These are phyloP conservation scores for Drosophila aff. DNA, from an alignment of 1,140 invertebrate species.

Conservation along the genomic window DNA sequence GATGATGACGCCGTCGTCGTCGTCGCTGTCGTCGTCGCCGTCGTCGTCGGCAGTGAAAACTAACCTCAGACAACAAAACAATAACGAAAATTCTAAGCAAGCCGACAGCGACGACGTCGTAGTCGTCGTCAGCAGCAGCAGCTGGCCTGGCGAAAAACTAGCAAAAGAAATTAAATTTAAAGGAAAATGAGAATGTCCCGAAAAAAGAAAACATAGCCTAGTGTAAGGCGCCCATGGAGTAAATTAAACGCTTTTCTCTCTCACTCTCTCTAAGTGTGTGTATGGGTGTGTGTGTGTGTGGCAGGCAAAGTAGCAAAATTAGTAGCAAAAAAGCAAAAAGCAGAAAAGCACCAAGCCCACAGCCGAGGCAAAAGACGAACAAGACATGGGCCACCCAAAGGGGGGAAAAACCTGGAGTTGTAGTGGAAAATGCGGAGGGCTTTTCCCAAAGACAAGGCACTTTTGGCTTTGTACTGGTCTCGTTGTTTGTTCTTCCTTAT, in stretches of 20 bases:
- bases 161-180: constrained; percentile 83
- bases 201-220: constrained; percentile 53
- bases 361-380: constrained; percentile 39
- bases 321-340: constrained; percentile 58
- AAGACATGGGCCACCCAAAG: constrained; percentile 17
- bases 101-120: constrained; percentile 45
- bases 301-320: constrained; percentile 67
- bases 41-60: constrained; percentile 73
- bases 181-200: constrained; percentile 39
- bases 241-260: constrained; percentile 55
- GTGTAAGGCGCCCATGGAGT: constrained; percentile 51
- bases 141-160: constrained; percentile 60
- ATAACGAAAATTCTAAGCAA: constrained; percentile 83
- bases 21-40: constrained; percentile 9
- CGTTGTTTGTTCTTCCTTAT: constrained; percentile 21
- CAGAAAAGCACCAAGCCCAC: constrained; percentile 4
- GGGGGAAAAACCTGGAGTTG: constrained; percentile 9
- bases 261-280: neutral
- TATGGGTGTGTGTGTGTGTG: neutral
- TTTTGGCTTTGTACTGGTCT: constrained; percentile 40
- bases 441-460: constrained; percentile 36
- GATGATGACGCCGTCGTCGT: constrained; percentile 25
- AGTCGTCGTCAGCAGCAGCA: constrained; percentile 26
- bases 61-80: constrained; percentile 83
- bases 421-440: constrained; percentile 7